phyloP scores from a whole-genome alignment of 2,113 vertebrate genomes.

The Tautogolabrus adspersus region DNA sequence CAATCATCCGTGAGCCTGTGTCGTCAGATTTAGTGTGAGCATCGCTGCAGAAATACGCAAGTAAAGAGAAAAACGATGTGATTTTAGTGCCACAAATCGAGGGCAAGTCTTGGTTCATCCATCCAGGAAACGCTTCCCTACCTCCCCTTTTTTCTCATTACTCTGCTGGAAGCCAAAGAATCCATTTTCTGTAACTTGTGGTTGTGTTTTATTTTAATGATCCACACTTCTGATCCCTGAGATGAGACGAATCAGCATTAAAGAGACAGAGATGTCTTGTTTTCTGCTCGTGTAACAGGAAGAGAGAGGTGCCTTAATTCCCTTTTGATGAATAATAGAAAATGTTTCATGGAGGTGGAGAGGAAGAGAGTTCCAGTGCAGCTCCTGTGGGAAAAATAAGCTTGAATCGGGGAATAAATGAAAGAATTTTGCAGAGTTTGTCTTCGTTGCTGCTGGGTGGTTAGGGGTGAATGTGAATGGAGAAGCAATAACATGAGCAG shows the following conservation, averaged over 20 bases:
- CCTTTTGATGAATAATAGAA: slow-evolving; percentile 78
- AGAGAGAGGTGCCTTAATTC: slow-evolving; percentile 54
- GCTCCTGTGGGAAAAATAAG: slow-evolving; percentile 11
- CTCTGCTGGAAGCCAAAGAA: slow-evolving; percentile 35
- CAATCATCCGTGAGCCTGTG: slow-evolving; percentile 4
- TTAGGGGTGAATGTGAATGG: slow-evolving; percentile 25
- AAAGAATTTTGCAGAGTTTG: slow-evolving; percentile 46
- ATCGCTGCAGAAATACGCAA: slow-evolving; percentile 31
- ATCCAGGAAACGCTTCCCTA: slow-evolving; percentile 21
- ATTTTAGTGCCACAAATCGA: slow-evolving; percentile 27
- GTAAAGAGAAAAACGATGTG: slow-evolving; percentile 16
- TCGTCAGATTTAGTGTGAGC: slow-evolving; percentile 27
- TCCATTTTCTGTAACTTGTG: slow-evolving; percentile 48
- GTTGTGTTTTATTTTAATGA: slow-evolving; percentile 53
- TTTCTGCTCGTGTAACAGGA: slow-evolving; percentile 41
- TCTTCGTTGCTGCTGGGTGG: slow-evolving; percentile 39
- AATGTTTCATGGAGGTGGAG: slow-evolving; percentile 49
- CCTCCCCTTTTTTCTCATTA: not conserved
- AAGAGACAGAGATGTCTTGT: slow-evolving; percentile 44
- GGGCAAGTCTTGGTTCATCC: slow-evolving; percentile 29
- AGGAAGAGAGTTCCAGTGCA: slow-evolving; percentile 24
- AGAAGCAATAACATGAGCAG: slow-evolving; percentile 6
- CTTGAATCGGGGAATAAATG: slow-evolving; percentile 34
- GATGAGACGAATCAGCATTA: slow-evolving; percentile 51
- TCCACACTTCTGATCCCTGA: slow-evolving; percentile 16